Percentiles rank a stretch among this genome's conserved stretches.
Evolutionary conservation across 1,140 invertebrate species (phyloP).

Genomic region (Chironomus tepperi): DNA sequence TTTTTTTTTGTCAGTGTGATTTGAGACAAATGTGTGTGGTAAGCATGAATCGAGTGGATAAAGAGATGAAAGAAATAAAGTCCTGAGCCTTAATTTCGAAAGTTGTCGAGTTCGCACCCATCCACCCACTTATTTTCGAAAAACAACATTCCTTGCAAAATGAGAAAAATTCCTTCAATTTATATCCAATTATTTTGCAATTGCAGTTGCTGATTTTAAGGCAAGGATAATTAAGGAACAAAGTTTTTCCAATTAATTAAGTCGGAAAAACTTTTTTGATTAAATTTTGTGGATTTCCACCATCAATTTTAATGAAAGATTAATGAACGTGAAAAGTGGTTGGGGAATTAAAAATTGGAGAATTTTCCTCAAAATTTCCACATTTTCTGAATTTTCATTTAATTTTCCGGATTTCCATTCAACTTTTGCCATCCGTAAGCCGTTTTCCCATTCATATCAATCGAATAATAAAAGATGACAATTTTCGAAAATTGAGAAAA

Average conservation of each 20-base stretch:
- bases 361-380: no score
- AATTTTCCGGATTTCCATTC: no score
- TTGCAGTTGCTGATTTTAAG: background rate
- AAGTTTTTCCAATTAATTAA: background rate
- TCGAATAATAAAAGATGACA: no score
- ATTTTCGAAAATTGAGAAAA: no score
- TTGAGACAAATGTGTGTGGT: background rate
- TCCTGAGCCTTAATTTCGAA: background rate
- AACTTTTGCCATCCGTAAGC: no score
- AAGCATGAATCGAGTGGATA: no score
- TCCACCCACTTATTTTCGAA: conserved; percentile 23
- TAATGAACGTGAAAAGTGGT: background rate
- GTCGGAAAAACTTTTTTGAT: background rate
- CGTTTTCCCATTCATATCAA: no score
- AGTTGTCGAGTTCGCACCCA: background rate
- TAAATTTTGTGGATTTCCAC: background rate
- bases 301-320: background rate
- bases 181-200: background rate
- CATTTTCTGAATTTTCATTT: no score
- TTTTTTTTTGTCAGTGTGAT: background rate
- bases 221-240: background rate
- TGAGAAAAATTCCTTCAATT: background rate
- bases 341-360: no score
- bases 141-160: background rate
- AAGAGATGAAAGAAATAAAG: no score